Evolutionary conservation across 2,797 vertebrate species (phyloP).

Genomic region (Microctenopoma stevenorrisi): DNA sequence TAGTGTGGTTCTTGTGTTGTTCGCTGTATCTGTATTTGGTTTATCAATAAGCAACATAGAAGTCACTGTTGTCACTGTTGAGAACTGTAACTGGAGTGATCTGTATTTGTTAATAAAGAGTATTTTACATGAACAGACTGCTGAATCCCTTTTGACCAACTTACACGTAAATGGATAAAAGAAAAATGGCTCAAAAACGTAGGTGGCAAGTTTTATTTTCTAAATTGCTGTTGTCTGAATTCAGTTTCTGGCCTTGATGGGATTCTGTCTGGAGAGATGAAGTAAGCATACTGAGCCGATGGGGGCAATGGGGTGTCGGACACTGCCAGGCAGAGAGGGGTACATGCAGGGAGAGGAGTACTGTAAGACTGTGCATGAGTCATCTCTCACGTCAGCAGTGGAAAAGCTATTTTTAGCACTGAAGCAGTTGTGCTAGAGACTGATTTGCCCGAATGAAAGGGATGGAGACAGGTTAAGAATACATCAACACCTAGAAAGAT

Average conservation of each 20-base stretch:
- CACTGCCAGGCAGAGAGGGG: slow-evolving; percentile 24
- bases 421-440: slow-evolving; percentile 62
- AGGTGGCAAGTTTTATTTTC: neutral
- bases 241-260: neutral
- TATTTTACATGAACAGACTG: slow-evolving; percentile 15
- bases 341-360: slow-evolving; percentile 33
- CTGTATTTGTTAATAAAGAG: slow-evolving; percentile 27
- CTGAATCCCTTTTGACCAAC: neutral
- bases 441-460: slow-evolving; percentile 58
- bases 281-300: slow-evolving; percentile 9
- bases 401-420: slow-evolving; percentile 78
- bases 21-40: slow-evolving; percentile 3
- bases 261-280: neutral
- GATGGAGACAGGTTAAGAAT: slow-evolving; percentile 53
- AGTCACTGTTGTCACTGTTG: slow-evolving; percentile 8
- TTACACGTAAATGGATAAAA: too few species aligned
- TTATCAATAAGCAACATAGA: neutral
- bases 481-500: slow-evolving; percentile 44
- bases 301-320: slow-evolving; percentile 21
- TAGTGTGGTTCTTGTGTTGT: slow-evolving; percentile 1
- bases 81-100: slow-evolving; percentile 1
- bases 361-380: slow-evolving; percentile 67
- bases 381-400: slow-evolving; percentile 76
- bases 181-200: too few species aligned
- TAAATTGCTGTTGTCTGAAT: neutral